These are phyloP conservation scores for Danaus melanippus DNA, from an alignment of 1,140 invertebrate genomes.

Conservation along the genomic window DNA sequence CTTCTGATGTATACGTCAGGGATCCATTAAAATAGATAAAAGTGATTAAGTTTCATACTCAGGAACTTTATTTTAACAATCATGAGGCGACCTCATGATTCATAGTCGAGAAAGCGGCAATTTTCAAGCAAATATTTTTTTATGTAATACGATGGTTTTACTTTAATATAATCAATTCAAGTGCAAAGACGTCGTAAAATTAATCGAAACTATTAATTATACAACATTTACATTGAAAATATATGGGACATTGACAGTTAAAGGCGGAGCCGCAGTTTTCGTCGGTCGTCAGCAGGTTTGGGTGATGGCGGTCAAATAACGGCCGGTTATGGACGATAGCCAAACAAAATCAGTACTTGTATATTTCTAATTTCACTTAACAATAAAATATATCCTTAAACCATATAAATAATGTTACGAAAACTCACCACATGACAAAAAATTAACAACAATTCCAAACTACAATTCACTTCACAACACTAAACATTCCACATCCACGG, in stretches of 20 bases:
- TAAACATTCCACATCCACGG: constrained; percentile 66
- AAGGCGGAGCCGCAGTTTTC: constrained; percentile 46
- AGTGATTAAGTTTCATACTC: no score
- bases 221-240: constrained; percentile 34
- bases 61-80: no score
- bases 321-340: constrained; percentile 33
- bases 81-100: constrained; percentile 28
- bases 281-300: constrained; percentile 51
- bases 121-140: constrained; percentile 8
- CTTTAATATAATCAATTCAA: no score
- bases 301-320: constrained; percentile 67
- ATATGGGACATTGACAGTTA: constrained; percentile 36
- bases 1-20: no score
- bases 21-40: no score
- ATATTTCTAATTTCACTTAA: background rate
- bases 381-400: constrained; percentile 4
- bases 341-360: constrained; percentile 17
- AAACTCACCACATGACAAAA: constrained; percentile 63
- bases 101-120: constrained; percentile 42
- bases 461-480: constrained; percentile 60
- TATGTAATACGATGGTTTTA: no score
- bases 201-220: no score
- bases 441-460: constrained; percentile 39
- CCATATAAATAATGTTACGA: background rate
- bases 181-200: no score